phyloP scores from a whole-genome alignment of 2,113 vertebrate genomes.

The Bolborhynchus lineola region DNA sequence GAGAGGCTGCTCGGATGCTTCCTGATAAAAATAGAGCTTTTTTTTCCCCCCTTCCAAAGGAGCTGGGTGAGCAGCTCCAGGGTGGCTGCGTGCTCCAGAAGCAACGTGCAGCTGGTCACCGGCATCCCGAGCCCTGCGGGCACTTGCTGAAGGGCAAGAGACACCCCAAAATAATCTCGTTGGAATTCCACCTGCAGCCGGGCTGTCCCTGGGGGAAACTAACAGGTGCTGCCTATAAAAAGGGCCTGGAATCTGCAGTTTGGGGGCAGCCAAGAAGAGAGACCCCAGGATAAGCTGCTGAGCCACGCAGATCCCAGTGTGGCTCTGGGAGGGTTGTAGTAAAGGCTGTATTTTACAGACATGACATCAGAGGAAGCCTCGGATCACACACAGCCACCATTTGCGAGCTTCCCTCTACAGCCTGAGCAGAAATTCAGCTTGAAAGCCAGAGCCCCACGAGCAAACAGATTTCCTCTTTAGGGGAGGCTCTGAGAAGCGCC shows the following conservation, averaged over 20 bases:
- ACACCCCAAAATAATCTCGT: slow-evolving; percentile 41
- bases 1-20: slow-evolving; percentile 59
- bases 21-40: slow-evolving; percentile 70
- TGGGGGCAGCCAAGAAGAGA: not conserved
- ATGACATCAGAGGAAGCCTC: slow-evolving; percentile 1
- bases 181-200: slow-evolving; percentile 58
- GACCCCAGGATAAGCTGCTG: not conserved
- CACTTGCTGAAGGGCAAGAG: not conserved
- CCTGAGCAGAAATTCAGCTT: not conserved
- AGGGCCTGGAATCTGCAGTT: slow-evolving; percentile 26
- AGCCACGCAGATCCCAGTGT: not conserved
- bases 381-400: not conserved
- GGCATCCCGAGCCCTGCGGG: not conserved
- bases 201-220: slow-evolving; percentile 3
- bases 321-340: not conserved
- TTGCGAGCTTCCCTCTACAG: not conserved
- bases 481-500: not conserved
- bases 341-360: not conserved
- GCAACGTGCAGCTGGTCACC: slow-evolving; percentile 27
- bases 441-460: not conserved
- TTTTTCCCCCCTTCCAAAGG: slow-evolving; percentile 29
- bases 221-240: slow-evolving; percentile 54
- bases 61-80: slow-evolving; percentile 1
- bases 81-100: not conserved
- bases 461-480: not conserved